Percentiles rank a stretch among this genome's conserved stretches.
Evolutionary conservation across 2,888 invertebrate genomes (phyloP).

Genomic region (Eristalinus sepulchralis): DNA sequence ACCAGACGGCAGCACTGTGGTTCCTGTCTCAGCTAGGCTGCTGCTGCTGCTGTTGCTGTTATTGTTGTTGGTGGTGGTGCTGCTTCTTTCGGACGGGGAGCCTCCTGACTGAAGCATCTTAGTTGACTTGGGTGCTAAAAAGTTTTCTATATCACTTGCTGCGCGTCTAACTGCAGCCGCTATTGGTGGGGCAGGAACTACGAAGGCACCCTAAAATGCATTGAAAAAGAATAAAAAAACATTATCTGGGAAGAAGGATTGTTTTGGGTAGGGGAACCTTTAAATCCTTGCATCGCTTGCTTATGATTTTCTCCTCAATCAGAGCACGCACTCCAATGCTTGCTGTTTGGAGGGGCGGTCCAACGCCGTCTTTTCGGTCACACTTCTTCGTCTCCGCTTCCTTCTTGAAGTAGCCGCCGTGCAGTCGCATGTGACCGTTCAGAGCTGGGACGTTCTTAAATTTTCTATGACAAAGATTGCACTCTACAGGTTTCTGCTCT

Average conservation of each 20-base stretch:
- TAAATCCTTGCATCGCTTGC: constrained; percentile 85
- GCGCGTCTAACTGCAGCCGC: constrained; percentile 78
- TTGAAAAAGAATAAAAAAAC: background rate
- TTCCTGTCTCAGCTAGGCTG: constrained; percentile 74
- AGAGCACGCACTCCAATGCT: constrained; percentile 94
- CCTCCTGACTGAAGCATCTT: constrained; percentile 48
- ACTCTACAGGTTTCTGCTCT: constrained; percentile 94
- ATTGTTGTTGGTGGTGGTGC: background rate
- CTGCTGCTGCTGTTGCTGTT: constrained; percentile 72
- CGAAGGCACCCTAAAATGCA: constrained; percentile 79
- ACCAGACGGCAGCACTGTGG: constrained; percentile 76
- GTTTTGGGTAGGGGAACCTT: too few species aligned
- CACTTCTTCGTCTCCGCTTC: constrained; percentile 92
- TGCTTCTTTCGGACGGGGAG: constrained; percentile 60
- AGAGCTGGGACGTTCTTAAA: constrained; percentile 99
- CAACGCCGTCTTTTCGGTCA: constrained; percentile 91
- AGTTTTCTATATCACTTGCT: constrained; percentile 79
- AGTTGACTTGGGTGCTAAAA: constrained; percentile 78
- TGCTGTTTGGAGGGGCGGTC: constrained; percentile 94
- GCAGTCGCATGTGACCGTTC: constrained; percentile 98
- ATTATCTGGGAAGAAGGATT: background rate
- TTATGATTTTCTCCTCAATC: constrained; percentile 96
- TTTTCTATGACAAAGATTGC: constrained; percentile 96
- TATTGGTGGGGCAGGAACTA: constrained; percentile 80
- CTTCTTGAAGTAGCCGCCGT: constrained; percentile 98